Evolutionary conservation across 1,140 invertebrate genomes (phyloP).

Genomic region (Scylla paramamosain): DNA sequence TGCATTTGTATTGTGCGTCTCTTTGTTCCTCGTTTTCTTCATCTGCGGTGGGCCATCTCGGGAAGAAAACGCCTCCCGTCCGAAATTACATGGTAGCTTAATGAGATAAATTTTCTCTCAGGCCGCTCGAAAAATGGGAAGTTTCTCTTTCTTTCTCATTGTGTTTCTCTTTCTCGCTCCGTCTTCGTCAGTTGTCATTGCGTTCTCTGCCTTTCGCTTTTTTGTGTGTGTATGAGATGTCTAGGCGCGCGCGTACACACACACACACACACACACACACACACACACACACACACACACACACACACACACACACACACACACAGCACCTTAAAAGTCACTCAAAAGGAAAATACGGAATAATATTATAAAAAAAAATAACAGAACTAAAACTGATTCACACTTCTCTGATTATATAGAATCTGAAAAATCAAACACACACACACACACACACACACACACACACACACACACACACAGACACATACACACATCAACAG

Average conservation of each 20-base stretch:
- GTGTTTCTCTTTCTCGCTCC: not conserved
- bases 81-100: constrained; percentile 61
- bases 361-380: too few relatives aligned
- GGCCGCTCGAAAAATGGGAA: not conserved
- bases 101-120: constrained; percentile 47
- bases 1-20: constrained; percentile 54
- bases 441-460: constrained; percentile 5
- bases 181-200: not conserved
- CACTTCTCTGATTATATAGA: too few relatives aligned
- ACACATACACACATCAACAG: not conserved
- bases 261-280: constrained; percentile 16
- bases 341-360: too few relatives aligned
- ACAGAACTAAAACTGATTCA: too few relatives aligned
- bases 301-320: constrained; percentile 21
- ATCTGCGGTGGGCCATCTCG: constrained; percentile 40
- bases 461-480: too few relatives aligned
- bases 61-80: not conserved
- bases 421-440: not conserved
- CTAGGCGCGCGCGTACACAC: not conserved
- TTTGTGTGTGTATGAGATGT: too few relatives aligned
- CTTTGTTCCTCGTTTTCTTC: constrained; percentile 54
- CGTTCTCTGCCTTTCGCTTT: too few relatives aligned
- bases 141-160: not conserved
- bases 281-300: constrained; percentile 8
- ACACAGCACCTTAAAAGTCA: not conserved